phyloP scores from a whole-genome alignment of 2,113 vertebrate species.

The Nasalis larvatus region DNA sequence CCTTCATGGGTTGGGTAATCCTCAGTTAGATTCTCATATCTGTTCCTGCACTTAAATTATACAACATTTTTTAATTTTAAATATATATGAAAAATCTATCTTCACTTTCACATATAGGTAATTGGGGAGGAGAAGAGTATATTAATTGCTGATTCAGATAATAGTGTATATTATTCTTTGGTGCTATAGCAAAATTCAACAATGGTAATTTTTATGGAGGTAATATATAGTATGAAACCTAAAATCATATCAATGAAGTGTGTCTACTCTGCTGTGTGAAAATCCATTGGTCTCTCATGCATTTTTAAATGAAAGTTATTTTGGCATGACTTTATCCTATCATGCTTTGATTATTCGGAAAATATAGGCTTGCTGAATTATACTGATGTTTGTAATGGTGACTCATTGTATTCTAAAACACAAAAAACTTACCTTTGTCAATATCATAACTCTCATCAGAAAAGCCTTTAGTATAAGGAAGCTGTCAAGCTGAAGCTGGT shows the following conservation, averaged over 20 bases:
- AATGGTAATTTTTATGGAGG: background rate
- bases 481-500: background rate
- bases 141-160: background rate
- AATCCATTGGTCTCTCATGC: background rate
- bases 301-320: background rate
- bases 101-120: background rate
- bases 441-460: background rate
- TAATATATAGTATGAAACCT: background rate
- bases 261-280: background rate
- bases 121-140: background rate
- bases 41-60: background rate
- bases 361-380: background rate
- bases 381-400: background rate
- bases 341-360: background rate
- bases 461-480: background rate
- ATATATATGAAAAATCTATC: background rate
- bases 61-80: background rate
- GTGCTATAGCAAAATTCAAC: background rate
- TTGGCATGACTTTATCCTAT: background rate
- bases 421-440: slow-evolving; percentile 18
- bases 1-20: background rate
- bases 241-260: background rate
- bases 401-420: background rate
- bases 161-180: background rate
- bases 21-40: background rate